These are phyloP conservation scores for Rhabdomys dilectus DNA, from an alignment of 2,113 vertebrate species.

Conservation along the genomic window DNA sequence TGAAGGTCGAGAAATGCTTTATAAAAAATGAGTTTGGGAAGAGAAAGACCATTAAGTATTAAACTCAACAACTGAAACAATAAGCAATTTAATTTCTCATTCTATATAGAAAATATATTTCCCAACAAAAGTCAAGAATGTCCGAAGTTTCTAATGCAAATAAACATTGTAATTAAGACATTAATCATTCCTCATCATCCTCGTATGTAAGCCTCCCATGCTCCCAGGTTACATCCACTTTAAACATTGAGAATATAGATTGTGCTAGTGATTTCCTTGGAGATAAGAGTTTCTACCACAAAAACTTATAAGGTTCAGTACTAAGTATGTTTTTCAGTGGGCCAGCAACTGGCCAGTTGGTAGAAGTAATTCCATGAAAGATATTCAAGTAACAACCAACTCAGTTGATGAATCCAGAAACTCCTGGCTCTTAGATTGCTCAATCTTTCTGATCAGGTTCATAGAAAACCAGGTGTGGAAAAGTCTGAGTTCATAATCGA, in stretches of 20 bases:
- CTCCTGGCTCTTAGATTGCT: constrained; percentile 96
- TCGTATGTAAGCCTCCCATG: background rate
- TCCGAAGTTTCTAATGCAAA: constrained; percentile 5
- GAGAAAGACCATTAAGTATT: background rate
- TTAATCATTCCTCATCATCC: background rate
- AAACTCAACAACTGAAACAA: constrained; percentile 16
- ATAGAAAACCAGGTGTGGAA: constrained; percentile 96
- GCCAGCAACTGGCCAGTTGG: background rate
- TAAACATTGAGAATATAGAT: constrained; percentile 11
- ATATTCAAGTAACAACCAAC: constrained; percentile 87
- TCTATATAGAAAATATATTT: constrained; percentile 25
- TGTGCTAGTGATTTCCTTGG: background rate
- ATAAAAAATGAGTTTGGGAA: background rate
- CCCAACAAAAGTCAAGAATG: background rate
- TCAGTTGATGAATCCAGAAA: constrained; percentile 95
- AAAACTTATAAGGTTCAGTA: background rate
- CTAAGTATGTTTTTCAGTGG: background rate
- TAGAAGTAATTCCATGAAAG: background rate
- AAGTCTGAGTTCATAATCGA: constrained; percentile 97
- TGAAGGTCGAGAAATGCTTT: background rate
- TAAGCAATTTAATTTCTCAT: background rate
- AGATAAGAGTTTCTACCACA: background rate
- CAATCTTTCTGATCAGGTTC: constrained; percentile 96
- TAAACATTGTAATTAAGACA: constrained; percentile 10
- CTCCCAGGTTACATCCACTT: background rate